Conservation (phyloP, 2,888 invertebrate species). For the Drosophila monieri region DNA sequence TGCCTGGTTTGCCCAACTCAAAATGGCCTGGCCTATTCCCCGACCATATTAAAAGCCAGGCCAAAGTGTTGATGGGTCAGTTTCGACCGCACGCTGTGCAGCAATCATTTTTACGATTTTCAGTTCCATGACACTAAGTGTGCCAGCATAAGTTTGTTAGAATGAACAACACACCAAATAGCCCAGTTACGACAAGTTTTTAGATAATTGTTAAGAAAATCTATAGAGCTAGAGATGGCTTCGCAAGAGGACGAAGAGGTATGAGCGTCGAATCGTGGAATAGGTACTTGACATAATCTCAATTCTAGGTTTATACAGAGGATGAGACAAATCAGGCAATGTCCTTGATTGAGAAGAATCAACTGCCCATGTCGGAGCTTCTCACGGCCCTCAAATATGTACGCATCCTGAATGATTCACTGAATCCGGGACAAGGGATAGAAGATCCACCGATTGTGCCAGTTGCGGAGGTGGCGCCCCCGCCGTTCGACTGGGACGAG, state of each 20-base stretch:
- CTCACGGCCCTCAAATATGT: conserved; percentile 57
- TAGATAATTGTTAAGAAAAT: neutral
- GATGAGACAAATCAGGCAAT: conserved; percentile 46
- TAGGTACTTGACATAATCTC: neutral
- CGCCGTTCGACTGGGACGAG: conserved; percentile 18
- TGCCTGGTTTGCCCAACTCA: conserved; percentile 4
- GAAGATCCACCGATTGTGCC: conserved; percentile 11
- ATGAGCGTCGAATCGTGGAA: neutral
- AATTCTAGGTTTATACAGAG: conserved; percentile 47
- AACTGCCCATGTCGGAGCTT: conserved; percentile 59
- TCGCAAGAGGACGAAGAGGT: conserved; percentile 39
- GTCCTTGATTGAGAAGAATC: conserved; percentile 43
- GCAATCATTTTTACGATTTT: conserved; percentile 7
- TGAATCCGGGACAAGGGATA: neutral
- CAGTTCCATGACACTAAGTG: conserved; percentile 8
- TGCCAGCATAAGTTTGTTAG: conserved; percentile 16
- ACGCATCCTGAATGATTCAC: conserved; percentile 44
- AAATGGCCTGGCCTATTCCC: conserved; percentile 20
- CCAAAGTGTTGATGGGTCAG: conserved; percentile 38
- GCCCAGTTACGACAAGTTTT: neutral
- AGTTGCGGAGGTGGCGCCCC: conserved; percentile 38
- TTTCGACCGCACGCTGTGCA: conserved; percentile 32
- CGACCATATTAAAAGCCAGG: conserved; percentile 25
- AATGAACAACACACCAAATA: neutral
- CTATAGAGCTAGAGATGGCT: conserved; percentile 25